Evolutionary conservation across 2,113 vertebrate genomes (phyloP).

Genomic region (Gadus chalcogrammus): DNA sequence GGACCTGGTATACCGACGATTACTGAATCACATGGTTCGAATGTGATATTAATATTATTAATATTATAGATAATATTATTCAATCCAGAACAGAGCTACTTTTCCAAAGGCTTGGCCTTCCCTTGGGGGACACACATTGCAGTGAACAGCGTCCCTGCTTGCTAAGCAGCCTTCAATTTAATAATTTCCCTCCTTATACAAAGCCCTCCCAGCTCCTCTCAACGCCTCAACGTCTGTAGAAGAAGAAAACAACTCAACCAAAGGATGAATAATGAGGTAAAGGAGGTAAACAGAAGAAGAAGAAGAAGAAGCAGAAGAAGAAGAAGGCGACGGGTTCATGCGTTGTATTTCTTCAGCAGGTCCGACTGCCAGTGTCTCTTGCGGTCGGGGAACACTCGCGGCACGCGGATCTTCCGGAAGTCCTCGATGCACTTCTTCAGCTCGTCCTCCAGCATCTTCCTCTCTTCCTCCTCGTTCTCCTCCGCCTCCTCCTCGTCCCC

Average conservation of each 20-base stretch:
- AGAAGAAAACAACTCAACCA: neutral
- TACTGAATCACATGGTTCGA: conserved; percentile 10
- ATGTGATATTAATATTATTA: too few relatives aligned
- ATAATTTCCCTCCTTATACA: too few relatives aligned
- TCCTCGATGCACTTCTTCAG: conserved; percentile 78
- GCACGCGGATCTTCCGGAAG: conserved; percentile 73
- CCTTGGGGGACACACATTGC: too few relatives aligned
- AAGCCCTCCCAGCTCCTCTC: neutral
- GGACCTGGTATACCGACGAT: too few relatives aligned
- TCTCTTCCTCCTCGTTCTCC: conserved; percentile 70
- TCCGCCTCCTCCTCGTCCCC: conserved; percentile 74
- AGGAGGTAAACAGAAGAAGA: too few relatives aligned
- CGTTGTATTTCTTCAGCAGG: conserved; percentile 76
- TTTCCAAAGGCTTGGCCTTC: too few relatives aligned
- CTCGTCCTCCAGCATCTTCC: conserved; percentile 72
- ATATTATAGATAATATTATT: too few relatives aligned
- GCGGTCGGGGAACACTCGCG: conserved; percentile 72
- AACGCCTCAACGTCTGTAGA: too few relatives aligned
- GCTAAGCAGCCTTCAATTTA: too few relatives aligned
- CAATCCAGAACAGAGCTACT: too few relatives aligned
- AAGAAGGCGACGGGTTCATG: conserved; percentile 40
- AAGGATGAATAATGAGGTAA: neutral
- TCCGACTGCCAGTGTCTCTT: conserved; percentile 79
- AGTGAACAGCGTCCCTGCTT: too few relatives aligned
- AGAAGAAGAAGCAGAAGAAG: too few relatives aligned